Percentiles rank a stretch among this genome's conserved stretches.
Conservation (phyloP, 2,797 vertebrate species). For the Platyrinchus mystaceus region DNA sequence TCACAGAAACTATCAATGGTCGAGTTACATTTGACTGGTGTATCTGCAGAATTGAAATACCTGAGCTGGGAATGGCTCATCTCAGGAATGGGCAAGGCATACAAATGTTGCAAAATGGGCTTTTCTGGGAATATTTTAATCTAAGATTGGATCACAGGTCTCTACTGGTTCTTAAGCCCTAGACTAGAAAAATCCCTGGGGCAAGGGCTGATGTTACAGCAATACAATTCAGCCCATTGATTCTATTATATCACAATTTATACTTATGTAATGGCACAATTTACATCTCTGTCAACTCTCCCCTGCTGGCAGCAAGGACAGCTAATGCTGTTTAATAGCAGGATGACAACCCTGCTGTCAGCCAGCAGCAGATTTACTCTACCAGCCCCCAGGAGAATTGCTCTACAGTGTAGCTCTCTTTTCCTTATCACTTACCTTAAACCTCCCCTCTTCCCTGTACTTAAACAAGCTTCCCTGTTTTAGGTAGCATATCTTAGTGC, state of each 20-base stretch:
- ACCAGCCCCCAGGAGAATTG: neutral
- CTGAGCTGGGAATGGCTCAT: neutral
- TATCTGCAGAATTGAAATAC: neutral
- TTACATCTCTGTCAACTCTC: neutral
- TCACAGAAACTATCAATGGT: neutral
- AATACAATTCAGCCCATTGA: neutral
- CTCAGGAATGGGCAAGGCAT: fast-evolving
- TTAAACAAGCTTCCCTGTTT: neutral
- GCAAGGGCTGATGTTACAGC: neutral
- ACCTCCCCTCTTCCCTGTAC: neutral
- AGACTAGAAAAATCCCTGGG: neutral
- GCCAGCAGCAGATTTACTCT: neutral
- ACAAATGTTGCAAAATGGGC: fast-evolving
- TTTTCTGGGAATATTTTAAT: neutral
- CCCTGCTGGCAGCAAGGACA: neutral
- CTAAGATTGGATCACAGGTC: fast-evolving
- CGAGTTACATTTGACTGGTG: neutral
- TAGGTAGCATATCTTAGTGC: fast-evolving
- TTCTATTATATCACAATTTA: neutral
- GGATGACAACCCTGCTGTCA: neutral
- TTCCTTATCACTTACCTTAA: neutral
- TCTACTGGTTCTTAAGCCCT: neutral
- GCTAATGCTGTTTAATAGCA: neutral
- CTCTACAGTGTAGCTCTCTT: fast-evolving
- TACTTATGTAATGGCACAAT: neutral